Evolutionary conservation across 2,113 vertebrate species (phyloP).

Genomic region (Sinocyclocheilus anshuiensis): DNA sequence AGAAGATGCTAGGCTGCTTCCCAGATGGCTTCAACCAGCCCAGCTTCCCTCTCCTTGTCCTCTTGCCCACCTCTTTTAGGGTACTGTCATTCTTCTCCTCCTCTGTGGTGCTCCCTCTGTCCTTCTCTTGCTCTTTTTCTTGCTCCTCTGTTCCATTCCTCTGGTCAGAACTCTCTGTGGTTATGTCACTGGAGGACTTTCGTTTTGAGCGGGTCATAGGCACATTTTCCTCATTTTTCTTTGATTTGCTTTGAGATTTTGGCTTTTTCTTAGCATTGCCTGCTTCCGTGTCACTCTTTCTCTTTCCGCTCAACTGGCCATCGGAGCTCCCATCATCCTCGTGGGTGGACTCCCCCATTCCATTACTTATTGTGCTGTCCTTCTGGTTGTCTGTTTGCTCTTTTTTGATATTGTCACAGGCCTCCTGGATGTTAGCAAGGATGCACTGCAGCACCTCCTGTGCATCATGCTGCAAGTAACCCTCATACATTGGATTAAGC

Average conservation of each 20-base stretch:
- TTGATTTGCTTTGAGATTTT: constrained; percentile 79
- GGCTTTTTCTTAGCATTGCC: constrained; percentile 92
- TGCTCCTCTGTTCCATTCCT: constrained; percentile 33
- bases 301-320: constrained; percentile 82
- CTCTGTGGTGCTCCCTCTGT: constrained; percentile 36
- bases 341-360: background rate
- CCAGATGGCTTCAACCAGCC: constrained; percentile 86
- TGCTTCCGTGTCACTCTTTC: constrained; percentile 88
- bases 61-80: constrained; percentile 73
- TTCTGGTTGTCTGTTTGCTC: constrained; percentile 70
- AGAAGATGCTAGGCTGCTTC: constrained; percentile 96
- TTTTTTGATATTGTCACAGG: constrained; percentile 89
- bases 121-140: constrained; percentile 48
- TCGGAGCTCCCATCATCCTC: constrained; percentile 69
- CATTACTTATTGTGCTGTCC: constrained; percentile 53
- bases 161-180: constrained; percentile 33
- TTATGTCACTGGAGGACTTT: constrained; percentile 78
- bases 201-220: constrained; percentile 89
- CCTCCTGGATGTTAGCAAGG: constrained; percentile 92
- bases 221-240: constrained; percentile 73
- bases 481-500: constrained; percentile 98
- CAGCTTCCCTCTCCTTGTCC: constrained; percentile 81
- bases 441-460: constrained; percentile 98
- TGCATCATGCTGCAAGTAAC: constrained; percentile 95
- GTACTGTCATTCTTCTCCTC: constrained; percentile 55